Percentiles rank a stretch among this genome's conserved stretches.
These are phyloP conservation scores for Salarias fasciatus DNA, from an alignment of 2,797 vertebrate genomes.

Conservation along the genomic window DNA sequence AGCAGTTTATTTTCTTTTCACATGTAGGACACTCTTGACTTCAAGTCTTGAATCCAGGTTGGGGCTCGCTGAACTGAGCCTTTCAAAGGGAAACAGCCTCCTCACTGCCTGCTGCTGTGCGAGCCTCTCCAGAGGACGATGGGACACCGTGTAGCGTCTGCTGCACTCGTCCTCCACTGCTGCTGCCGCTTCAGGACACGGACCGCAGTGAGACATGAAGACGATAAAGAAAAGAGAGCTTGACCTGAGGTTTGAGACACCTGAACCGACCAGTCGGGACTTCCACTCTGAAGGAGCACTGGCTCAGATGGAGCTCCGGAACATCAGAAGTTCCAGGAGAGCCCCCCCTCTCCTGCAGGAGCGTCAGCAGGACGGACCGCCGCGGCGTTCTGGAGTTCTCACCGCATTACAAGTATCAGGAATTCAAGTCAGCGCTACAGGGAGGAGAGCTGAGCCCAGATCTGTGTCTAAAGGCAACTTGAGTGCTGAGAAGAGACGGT, in stretches of 20 bases:
- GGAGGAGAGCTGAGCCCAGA: constrained; percentile 37
- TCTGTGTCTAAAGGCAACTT: constrained; percentile 56
- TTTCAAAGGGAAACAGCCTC: too few relatives aligned
- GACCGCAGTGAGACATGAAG: too few relatives aligned
- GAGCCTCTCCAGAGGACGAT: too few relatives aligned
- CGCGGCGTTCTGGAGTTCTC: constrained; percentile 13
- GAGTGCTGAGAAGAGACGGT: constrained; percentile 22
- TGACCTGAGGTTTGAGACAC: constrained; percentile 72
- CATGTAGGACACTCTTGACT: too few relatives aligned
- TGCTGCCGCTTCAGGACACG: too few relatives aligned
- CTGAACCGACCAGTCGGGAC: constrained; percentile 54
- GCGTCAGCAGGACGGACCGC: constrained; percentile 1
- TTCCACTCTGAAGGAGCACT: constrained; percentile 75
- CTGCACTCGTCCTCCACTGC: too few relatives aligned
- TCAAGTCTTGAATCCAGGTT: too few relatives aligned
- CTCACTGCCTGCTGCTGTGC: too few relatives aligned
- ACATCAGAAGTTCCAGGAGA: constrained; percentile 44
- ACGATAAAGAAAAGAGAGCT: too few relatives aligned
- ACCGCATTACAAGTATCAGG: constrained; percentile 30
- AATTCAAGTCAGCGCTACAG: constrained; percentile 37
- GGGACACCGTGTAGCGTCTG: too few relatives aligned
- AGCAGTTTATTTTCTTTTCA: too few relatives aligned
- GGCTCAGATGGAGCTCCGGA: constrained; percentile 53
- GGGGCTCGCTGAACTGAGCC: too few relatives aligned
- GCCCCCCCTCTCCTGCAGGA: constrained; percentile 8